Evolutionary conservation across 2,797 vertebrate genomes (phyloP).

Genomic region (Orestias chungarensis): DNA sequence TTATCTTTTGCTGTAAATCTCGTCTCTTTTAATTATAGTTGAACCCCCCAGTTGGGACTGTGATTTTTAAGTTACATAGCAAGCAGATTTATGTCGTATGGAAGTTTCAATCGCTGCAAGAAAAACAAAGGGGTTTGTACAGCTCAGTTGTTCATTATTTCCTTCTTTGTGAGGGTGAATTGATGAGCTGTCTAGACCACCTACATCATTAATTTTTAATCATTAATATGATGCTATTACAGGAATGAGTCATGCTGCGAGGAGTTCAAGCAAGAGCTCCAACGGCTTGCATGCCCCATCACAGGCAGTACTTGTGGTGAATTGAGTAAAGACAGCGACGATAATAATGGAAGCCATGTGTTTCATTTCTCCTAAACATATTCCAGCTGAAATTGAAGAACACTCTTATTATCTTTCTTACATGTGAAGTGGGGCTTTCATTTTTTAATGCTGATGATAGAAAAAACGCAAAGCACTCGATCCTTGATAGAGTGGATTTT

Average conservation of each 20-base stretch:
- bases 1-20: constrained; percentile 52
- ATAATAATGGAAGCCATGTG: constrained; percentile 15
- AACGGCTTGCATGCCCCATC: constrained; percentile 21
- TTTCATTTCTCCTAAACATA: constrained; percentile 24
- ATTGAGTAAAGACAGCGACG: constrained; percentile 22
- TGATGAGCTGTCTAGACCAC: constrained; percentile 50
- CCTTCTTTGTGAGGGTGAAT: constrained; percentile 43
- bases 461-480: constrained; percentile 22
- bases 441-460: constrained; percentile 37
- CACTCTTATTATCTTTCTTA: constrained; percentile 31
- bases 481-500: constrained; percentile 40
- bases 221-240: constrained; percentile 58
- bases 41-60: constrained; percentile 29
- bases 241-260: constrained; percentile 48
- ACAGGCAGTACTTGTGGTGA: constrained; percentile 20
- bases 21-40: constrained; percentile 44
- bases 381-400: constrained; percentile 17
- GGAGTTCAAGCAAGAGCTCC: constrained; percentile 30
- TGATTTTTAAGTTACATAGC: constrained; percentile 43
- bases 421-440: constrained; percentile 41
- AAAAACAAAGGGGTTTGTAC: constrained; percentile 50
- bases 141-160: constrained; percentile 46
- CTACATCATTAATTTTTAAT: constrained; percentile 65
- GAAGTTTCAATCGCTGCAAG: constrained; percentile 33
- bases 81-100: constrained; percentile 27